These are phyloP conservation scores for Callocephalon fimbriatum DNA, from an alignment of 2,113 vertebrate species.

Conservation along the genomic window DNA sequence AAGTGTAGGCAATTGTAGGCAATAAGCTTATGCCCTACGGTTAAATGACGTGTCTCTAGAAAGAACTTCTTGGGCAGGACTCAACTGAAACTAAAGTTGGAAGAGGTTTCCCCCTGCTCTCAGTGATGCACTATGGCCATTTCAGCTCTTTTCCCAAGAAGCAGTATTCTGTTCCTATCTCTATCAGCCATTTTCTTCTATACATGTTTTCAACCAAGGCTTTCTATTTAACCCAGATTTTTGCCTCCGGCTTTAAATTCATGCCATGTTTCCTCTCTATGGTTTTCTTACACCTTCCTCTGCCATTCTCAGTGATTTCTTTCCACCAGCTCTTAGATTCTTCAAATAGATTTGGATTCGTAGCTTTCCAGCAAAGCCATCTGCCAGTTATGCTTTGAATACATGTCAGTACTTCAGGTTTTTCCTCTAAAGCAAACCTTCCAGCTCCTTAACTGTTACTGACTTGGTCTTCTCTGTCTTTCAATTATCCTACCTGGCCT, in stretches of 20 bases:
- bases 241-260: background rate
- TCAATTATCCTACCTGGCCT: background rate
- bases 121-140: background rate
- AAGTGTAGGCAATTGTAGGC: background rate
- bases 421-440: background rate
- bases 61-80: background rate
- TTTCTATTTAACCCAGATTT: background rate
- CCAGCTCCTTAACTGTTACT: background rate
- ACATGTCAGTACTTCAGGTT: background rate
- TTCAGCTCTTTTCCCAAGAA: background rate
- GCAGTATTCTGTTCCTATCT: background rate
- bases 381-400: background rate
- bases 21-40: fast-evolving
- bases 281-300: background rate
- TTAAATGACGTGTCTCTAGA: background rate
- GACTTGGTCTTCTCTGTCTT: background rate
- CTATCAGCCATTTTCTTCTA: background rate
- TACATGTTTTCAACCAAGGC: background rate
- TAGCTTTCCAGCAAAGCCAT: background rate
- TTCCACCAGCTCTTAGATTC: background rate
- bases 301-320: background rate
- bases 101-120: background rate
- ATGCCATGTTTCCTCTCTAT: background rate
- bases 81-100: background rate
- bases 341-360: background rate